Evolutionary conservation across 2,797 vertebrate genomes (phyloP).

Genomic region (Argyrosomus regius): DNA sequence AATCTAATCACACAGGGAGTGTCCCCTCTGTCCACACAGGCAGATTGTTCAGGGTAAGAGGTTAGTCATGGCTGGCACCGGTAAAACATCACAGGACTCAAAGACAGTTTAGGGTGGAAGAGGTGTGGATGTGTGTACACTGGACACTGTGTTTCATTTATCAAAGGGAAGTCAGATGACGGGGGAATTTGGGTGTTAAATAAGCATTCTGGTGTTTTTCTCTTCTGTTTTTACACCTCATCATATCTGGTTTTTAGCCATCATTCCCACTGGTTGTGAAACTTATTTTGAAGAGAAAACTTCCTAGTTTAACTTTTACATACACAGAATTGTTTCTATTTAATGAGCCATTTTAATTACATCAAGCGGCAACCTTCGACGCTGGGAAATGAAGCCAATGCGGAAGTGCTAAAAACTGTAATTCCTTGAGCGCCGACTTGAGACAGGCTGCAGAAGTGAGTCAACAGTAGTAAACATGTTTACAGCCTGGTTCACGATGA

Average conservation of each 20-base stretch:
- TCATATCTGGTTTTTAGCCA: background rate
- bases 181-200: background rate
- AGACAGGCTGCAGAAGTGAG: no score
- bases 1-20: constrained; percentile 74
- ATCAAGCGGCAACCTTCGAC: no score
- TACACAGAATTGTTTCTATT: background rate
- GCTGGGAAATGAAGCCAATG: no score
- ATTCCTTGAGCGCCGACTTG: no score
- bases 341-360: background rate
- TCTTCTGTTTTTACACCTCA: background rate
- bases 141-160: constrained; percentile 20
- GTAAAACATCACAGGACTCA: constrained; percentile 28
- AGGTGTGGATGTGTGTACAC: constrained; percentile 20
- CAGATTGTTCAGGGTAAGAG: constrained; percentile 49
- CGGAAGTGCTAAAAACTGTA: no score
- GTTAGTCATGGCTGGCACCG: constrained; percentile 50
- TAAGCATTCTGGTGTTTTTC: background rate
- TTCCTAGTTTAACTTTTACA: background rate
- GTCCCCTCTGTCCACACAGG: constrained; percentile 26
- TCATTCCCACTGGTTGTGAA: background rate
- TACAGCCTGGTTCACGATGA: no score
- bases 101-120: constrained; percentile 1
- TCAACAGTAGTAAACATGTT: no score
- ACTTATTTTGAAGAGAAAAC: background rate
- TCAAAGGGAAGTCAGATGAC: background rate